Evolutionary conservation across 2,797 vertebrate species (phyloP).

Genomic region (Diglossa cyanea): DNA sequence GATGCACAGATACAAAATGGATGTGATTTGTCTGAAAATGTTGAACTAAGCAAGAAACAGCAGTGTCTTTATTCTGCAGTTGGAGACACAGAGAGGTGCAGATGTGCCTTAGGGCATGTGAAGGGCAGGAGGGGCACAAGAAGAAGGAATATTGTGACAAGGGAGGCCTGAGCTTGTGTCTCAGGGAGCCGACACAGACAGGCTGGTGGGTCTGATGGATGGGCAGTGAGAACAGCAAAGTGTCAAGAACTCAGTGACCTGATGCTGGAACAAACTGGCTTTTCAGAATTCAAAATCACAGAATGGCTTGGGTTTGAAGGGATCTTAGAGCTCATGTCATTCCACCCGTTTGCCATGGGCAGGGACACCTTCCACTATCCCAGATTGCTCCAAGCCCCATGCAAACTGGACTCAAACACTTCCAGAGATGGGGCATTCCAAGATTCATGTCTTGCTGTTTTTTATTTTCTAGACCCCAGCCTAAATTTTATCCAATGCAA

Average conservation of each 20-base stretch:
- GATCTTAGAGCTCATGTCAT: not conserved
- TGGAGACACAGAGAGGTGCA: not conserved
- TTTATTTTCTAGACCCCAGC: not conserved
- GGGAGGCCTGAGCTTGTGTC: not conserved
- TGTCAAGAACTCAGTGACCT: not conserved
- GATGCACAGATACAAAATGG: not conserved
- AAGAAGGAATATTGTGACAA: not conserved
- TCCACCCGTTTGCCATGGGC: not conserved
- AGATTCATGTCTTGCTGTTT: not conserved
- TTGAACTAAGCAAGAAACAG: not conserved
- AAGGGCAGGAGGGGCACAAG: not conserved
- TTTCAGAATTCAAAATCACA: not conserved
- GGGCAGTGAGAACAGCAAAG: not conserved
- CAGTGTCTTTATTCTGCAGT: not conserved
- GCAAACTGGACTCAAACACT: not conserved
- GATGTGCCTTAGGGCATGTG: not conserved
- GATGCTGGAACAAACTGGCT: not conserved
- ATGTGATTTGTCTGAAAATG: not conserved
- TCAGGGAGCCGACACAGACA: not conserved
- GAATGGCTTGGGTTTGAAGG: not conserved
- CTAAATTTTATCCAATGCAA: not conserved
- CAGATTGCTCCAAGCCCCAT: not conserved
- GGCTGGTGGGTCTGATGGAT: not conserved
- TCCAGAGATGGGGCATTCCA: not conserved
- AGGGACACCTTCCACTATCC: not conserved